Conservation (phyloP, 2,113 vertebrate species). For the Mesitornis unicolor region DNA sequence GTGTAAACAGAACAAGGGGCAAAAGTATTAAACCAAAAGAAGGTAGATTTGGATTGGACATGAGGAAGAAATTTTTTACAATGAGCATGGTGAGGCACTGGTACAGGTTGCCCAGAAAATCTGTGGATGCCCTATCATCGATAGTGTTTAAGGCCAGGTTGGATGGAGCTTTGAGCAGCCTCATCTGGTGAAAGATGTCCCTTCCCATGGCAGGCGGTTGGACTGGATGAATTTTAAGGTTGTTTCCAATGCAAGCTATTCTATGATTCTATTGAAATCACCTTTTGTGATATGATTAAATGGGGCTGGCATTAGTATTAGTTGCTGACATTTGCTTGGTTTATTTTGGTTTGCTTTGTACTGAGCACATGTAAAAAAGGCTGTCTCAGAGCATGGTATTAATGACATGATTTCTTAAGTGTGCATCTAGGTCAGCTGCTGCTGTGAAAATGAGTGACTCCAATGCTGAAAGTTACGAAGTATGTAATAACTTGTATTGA, state of each 20-base stretch:
- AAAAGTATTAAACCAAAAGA: not conserved
- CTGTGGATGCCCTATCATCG: not conserved
- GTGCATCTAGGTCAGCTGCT: not conserved
- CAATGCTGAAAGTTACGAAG: constrained; percentile 17
- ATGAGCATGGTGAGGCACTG: accelerated
- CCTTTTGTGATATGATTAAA: not conserved
- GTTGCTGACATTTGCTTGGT: not conserved
- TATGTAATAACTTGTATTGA: not conserved
- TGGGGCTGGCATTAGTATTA: not conserved
- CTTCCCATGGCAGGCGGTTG: accelerated
- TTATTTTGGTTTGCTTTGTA: not conserved
- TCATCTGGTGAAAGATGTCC: not conserved
- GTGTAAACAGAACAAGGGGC: not conserved
- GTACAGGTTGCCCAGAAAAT: no score
- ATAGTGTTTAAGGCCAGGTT: not conserved
- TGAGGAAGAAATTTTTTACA: not conserved
- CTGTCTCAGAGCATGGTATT: not conserved
- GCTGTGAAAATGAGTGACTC: not conserved
- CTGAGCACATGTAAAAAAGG: not conserved
- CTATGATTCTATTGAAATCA: not conserved
- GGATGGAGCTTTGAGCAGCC: accelerated
- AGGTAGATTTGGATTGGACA: accelerated
- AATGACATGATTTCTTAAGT: not conserved
- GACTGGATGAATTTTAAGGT: accelerated
- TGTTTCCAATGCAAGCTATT: not conserved